Conservation (phyloP, 2,797 vertebrate species). For the Anguilla pacifica region DNA sequence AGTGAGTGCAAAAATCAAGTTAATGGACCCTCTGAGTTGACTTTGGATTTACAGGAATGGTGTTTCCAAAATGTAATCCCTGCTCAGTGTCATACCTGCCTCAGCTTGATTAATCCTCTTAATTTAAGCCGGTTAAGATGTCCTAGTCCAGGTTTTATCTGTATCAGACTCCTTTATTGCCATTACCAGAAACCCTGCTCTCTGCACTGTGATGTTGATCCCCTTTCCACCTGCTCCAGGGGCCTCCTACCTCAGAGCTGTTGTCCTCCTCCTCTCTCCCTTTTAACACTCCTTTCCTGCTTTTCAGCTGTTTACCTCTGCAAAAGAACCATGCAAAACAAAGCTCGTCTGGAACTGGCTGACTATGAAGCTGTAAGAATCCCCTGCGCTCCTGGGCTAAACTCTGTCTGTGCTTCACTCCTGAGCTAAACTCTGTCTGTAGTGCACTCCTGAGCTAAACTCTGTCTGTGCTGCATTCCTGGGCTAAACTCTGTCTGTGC, state of each 20-base stretch:
- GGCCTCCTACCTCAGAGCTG: constrained; percentile 18
- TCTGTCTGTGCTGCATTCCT: background rate
- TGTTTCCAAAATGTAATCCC: constrained; percentile 5
- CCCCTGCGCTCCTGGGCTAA: background rate
- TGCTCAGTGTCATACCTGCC: constrained; percentile 16
- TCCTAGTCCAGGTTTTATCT: constrained; percentile 58
- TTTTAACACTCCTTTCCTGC: constrained; percentile 35
- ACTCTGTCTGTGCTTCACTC: background rate
- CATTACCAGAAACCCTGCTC: constrained; percentile 39
- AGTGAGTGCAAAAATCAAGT: background rate
- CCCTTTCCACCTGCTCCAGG: background rate
- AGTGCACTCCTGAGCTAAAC: background rate
- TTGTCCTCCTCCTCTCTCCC: constrained; percentile 33
- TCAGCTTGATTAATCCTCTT: constrained; percentile 53
- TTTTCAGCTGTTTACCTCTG: constrained; percentile 96
- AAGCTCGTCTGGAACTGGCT: constrained; percentile 94
- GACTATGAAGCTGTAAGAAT: constrained; percentile 95
- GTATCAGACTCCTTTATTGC: constrained; percentile 58
- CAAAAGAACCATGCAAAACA: constrained; percentile 99
- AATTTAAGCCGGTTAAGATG: constrained; percentile 62
- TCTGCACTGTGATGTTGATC: constrained; percentile 1
- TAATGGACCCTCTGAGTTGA: background rate
- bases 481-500: background rate
- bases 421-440: background rate
- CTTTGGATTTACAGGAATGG: constrained; percentile 22